Base-by-base conservation (phyloP, 1,140 invertebrate genomes). In the Lucilia cuprina region DNA sequence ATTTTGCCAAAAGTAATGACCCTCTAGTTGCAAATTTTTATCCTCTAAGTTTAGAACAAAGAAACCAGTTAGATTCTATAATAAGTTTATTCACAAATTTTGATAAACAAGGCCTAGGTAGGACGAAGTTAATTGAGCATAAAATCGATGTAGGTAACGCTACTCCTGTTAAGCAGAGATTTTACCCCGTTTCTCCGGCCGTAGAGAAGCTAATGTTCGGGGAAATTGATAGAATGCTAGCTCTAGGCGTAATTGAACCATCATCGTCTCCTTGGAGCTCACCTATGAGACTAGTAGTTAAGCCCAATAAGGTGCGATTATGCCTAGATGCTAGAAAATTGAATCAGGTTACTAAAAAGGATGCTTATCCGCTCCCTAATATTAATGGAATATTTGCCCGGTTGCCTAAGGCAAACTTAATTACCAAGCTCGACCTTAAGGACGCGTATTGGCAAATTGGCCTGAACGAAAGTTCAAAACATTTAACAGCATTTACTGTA, bases 391-490 rank as follows among this genome's bases (percentile, higher is more conserved):
- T 82, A 2, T 21, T 82, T 41, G 0, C 30, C 2, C 4, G 78
- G 4, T 74, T 87, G 7, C 83, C 85, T 9, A 82, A 82, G 25
- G 82, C 82, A 7, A 41, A 85, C 35, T 78, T 55, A 34, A 85
- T 85, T 34, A 34, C 84, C 0, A 75, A 65, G 2, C 82, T 85
- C 5, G 83, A 86, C 21, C 14, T 84, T 13, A 85, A 86, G 70
- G 41, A 86, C 77, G 84, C 83, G 3, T 85, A 74, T 25, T 85
- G 82, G 77, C 85, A 86, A 13, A 83, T 86, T n/a, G 19, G 60
- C 1, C 50, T 85, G 55, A 47, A 80, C 2, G 84, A 83, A 82
- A 13, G 60, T 8, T 84, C 84, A 13, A 49, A 30, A 19, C 74
- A 78, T 47, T 83, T 80, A 77, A 86, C 84, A 0, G 77, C 82